Percentiles rank a stretch among this genome's conserved stretches.
phyloP scores from a whole-genome alignment of 1,140 invertebrate species.

The Cataglyphis hispanica region DNA sequence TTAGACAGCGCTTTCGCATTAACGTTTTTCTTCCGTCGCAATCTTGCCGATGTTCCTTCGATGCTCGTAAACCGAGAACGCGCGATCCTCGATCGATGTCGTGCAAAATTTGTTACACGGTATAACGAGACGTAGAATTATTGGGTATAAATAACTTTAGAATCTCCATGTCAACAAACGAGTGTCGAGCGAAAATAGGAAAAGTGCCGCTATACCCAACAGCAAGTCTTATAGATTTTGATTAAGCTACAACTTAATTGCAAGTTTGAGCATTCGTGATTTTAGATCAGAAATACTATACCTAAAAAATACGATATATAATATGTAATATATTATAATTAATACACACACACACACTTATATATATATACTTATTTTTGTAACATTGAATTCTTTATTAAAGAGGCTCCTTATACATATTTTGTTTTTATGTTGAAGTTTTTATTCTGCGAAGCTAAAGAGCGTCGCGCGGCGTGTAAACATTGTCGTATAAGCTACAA shows the following conservation, averaged over 20 bases:
- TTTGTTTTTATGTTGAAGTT: not conserved
- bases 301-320: not conserved
- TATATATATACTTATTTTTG: too few relatives aligned
- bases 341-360: too few relatives aligned
- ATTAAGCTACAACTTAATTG: not conserved
- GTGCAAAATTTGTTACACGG: slow-evolving; percentile 39
- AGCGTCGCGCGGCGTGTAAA: too few relatives aligned
- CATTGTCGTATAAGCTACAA: not conserved
- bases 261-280: not conserved
- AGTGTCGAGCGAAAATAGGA: slow-evolving; percentile 12
- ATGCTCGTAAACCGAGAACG: slow-evolving; percentile 46
- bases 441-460: not conserved
- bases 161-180: not conserved
- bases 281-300: not conserved
- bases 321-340: too few relatives aligned
- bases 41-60: not conserved
- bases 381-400: too few relatives aligned
- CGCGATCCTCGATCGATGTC: slow-evolving; percentile 14
- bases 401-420: not conserved
- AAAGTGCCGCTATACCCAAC: not conserved
- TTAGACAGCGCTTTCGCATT: slow-evolving; percentile 61
- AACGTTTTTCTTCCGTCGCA: slow-evolving; percentile 25
- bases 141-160: slow-evolving; percentile 23
- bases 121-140: slow-evolving; percentile 27
- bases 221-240: not conserved